Evolutionary conservation across 2,113 vertebrate species (phyloP).

Genomic region (Martes martes): DNA sequence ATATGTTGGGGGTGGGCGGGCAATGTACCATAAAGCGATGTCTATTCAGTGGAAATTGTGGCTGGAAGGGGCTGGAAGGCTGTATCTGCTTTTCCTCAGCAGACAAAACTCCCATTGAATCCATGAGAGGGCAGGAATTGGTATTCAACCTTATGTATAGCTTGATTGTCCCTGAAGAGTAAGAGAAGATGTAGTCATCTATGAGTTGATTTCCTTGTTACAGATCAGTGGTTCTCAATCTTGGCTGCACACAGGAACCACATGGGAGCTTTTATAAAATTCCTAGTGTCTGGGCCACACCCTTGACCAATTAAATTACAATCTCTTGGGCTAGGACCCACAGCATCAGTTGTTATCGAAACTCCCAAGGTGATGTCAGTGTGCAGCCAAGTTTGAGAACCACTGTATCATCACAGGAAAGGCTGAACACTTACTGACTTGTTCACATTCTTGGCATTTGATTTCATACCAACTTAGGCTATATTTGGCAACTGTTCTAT

Average conservation of each 20-base stretch:
- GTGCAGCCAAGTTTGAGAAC: background rate
- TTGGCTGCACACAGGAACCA: background rate
- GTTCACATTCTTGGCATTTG: background rate
- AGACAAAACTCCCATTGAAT: conserved; percentile 19
- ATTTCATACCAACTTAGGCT: background rate
- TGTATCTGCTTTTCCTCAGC: conserved; percentile 53
- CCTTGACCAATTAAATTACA: background rate
- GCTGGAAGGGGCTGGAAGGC: background rate
- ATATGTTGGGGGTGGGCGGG: conserved; percentile 9
- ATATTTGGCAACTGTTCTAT: background rate
- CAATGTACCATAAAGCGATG: background rate
- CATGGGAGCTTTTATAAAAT: background rate
- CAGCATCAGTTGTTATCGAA: background rate
- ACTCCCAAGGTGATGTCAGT: background rate
- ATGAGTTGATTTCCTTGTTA: background rate
- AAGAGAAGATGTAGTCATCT: background rate
- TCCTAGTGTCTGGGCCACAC: background rate
- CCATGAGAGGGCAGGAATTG: background rate
- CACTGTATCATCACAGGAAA: background rate
- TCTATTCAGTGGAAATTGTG: conserved; percentile 35
- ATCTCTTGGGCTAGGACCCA: background rate
- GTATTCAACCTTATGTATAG: background rate
- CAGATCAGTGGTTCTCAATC: background rate
- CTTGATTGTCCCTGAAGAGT: conserved; percentile 28
- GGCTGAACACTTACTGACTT: background rate